Evolutionary conservation across 2,888 invertebrate genomes (phyloP).

Genomic region (Thysanoteuthis rhombus): DNA sequence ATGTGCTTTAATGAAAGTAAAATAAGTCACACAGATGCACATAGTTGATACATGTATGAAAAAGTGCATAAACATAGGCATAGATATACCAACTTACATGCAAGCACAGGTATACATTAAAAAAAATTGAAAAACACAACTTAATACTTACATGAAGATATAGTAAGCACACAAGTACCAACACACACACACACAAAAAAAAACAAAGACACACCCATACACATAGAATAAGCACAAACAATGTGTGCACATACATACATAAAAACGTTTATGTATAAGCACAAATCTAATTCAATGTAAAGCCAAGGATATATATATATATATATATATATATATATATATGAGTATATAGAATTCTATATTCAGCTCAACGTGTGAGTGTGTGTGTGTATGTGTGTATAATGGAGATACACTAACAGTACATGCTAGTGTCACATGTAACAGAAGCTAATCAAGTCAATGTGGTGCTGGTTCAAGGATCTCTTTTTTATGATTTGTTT

Average conservation of each 20-base stretch:
- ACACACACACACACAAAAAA: neutral
- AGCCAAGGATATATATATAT: no score
- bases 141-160: no score
- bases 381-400: neutral
- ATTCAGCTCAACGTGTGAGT: no score
- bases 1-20: neutral
- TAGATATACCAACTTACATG: no score
- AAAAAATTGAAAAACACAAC: no score
- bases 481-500: neutral
- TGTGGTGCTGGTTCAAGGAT: neutral
- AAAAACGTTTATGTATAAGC: no score
- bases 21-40: neutral
- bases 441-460: neutral
- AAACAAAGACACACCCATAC: neutral
- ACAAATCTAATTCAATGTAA: no score
- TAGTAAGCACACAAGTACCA: neutral
- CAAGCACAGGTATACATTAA: no score
- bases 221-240: no score
- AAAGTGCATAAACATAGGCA: neutral
- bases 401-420: neutral
- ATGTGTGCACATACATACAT: neutral
- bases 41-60: neutral
- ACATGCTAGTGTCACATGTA: neutral
- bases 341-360: no score
- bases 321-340: no score